These are phyloP conservation scores for Anorthoa munda DNA, from an alignment of 2,888 invertebrate genomes.

Conservation along the genomic window DNA sequence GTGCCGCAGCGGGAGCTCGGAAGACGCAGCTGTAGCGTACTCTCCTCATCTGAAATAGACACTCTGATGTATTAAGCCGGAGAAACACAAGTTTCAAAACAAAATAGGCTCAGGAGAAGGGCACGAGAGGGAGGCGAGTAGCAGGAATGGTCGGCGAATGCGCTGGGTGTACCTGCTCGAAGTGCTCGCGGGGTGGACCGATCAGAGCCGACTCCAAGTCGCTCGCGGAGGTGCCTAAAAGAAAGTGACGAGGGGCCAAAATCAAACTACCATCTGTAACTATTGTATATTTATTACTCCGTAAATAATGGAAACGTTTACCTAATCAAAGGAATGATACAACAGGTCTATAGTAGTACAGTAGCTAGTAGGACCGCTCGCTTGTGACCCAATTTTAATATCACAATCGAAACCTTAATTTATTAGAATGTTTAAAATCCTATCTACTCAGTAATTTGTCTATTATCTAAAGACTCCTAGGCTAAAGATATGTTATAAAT, in stretches of 20 bases:
- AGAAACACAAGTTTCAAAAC: slow-evolving; percentile 29
- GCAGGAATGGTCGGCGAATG: slow-evolving; percentile 41
- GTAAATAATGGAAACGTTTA: slow-evolving; percentile 55
- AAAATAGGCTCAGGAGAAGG: slow-evolving; percentile 43
- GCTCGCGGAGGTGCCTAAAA: slow-evolving; percentile 53
- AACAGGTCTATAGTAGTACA: slow-evolving; percentile 43
- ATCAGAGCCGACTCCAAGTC: slow-evolving; percentile 39
- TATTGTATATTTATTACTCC: slow-evolving; percentile 78
- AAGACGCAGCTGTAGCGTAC: slow-evolving; percentile 76
- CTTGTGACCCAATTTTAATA: slow-evolving; percentile 57
- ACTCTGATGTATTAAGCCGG: slow-evolving; percentile 64
- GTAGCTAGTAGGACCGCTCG: slow-evolving; percentile 38
- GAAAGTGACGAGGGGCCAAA: slow-evolving; percentile 71
- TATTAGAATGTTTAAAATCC: slow-evolving; percentile 44
- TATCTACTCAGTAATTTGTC: slow-evolving; percentile 50
- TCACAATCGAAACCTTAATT: slow-evolving; percentile 61
- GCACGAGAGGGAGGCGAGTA: slow-evolving; percentile 33
- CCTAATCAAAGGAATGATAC: slow-evolving; percentile 62
- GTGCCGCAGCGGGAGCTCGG: slow-evolving; percentile 67
- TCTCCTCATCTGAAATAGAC: slow-evolving; percentile 85
- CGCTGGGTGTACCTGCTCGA: slow-evolving; percentile 46
- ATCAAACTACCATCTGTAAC: slow-evolving; percentile 79
- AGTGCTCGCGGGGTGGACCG: slow-evolving; percentile 6
- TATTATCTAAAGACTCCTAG: slow-evolving; percentile 46
- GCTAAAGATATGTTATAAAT: slow-evolving; percentile 59